Base-by-base conservation (phyloP, 2,888 invertebrate species). In the Spilarctia lutea region DNA sequence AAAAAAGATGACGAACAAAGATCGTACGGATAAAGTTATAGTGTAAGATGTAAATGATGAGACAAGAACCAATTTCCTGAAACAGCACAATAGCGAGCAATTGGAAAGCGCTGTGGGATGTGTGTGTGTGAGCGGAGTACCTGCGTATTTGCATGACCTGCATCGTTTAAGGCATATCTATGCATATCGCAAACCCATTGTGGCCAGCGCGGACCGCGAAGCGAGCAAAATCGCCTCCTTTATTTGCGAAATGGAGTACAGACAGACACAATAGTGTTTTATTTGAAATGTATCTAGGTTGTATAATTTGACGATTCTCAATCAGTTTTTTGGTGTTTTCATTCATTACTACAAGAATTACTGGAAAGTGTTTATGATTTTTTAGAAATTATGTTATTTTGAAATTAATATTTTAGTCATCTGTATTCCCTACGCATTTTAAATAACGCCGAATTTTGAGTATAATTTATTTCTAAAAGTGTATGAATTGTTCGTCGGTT, bases 131-230 rank as follows among this genome's bases (percentile, higher is more conserved):
- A 86, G 89, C 86, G 86, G 87, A 84, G 87, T 89, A 82, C 84
- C 80, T 82, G 76, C 78, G 77, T 87, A 94, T 93, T 93, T 90
- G 91, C 92, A 93, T 91, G 89, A 87, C 81, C 89, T 91, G 92
- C 90, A 90, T 87, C 90, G 90, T 85, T 90, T 88, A 88, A 87
- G 86, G 89, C 91, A 90, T 94, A 95, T 94, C 94, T 94, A 92
- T 94, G 94, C 93, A 93, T 92, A 94, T 93, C 91, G 88, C 88
- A 86, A 92, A 89, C 88, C 94, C 92, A 94, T 95, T 95, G 95
- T 94, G 91, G 84, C 89, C 89, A 90, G 90, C 86, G 91, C 91
- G 90, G 89, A 89, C 92, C 91, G 93, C 92, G 93, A 91, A 94
- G 92, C 93, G 92, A 93, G 90, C 92, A 92, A 93, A 94, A 94